These are phyloP conservation scores for Sceloporus tristichus DNA, from an alignment of 2,113 vertebrate genomes.

Conservation along the genomic window DNA sequence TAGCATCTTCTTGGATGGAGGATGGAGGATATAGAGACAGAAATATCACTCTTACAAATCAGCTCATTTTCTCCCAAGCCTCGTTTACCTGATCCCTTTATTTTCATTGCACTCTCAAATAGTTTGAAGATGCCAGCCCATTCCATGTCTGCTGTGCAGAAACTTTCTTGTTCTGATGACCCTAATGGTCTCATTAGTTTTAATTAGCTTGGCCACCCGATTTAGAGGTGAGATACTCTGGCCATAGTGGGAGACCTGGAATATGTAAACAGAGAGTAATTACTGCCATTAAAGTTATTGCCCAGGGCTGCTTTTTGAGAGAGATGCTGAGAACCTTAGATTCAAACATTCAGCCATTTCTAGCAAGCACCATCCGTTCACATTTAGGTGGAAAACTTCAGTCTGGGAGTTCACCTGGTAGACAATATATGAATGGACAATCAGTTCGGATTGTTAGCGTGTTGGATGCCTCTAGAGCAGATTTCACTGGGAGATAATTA, in stretches of 20 bases:
- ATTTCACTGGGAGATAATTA: neutral
- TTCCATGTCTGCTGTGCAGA: constrained; percentile 23
- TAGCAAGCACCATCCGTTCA: neutral
- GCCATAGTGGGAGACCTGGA: constrained; percentile 17
- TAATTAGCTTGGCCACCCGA: constrained; percentile 73
- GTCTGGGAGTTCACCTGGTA: neutral
- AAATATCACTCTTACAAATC: neutral
- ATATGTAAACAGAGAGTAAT: constrained; percentile 67
- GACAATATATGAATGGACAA: neutral
- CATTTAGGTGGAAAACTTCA: neutral
- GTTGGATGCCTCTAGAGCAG: neutral
- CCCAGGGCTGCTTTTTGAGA: constrained; percentile 31
- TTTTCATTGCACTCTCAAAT: neutral
- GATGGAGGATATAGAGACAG: neutral
- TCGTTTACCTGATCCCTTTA: neutral
- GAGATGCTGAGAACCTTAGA: constrained; percentile 22
- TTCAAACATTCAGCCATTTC: constrained; percentile 34
- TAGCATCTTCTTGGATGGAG: neutral
- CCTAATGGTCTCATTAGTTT: constrained; percentile 72
- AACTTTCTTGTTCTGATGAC: constrained; percentile 56
- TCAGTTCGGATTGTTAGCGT: neutral
- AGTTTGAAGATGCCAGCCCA: neutral
- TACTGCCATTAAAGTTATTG: constrained; percentile 51
- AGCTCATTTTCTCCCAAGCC: neutral
- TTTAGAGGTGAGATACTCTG: constrained; percentile 62